Evolutionary conservation across 2,888 invertebrate species (phyloP).

Genomic region (Bugulina stolonifera): DNA sequence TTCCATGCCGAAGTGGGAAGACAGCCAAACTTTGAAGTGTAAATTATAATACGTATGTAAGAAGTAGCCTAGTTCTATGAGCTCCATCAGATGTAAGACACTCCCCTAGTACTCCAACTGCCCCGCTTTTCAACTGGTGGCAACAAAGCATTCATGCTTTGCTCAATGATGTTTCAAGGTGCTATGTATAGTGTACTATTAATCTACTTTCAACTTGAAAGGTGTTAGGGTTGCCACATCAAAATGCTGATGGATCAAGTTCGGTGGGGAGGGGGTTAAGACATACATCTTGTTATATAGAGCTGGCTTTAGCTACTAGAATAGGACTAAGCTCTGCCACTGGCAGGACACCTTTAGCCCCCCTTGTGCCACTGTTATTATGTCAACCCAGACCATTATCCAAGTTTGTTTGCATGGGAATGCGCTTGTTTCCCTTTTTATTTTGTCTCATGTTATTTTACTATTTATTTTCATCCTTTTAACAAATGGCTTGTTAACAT

Average conservation of each 20-base stretch:
- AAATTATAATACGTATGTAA: too few species aligned
- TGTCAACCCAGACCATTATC: conserved; percentile 12
- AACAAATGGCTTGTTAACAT: conserved; percentile 1
- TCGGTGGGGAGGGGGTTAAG: too few species aligned
- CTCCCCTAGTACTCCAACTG: too few species aligned
- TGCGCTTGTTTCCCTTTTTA: neutral
- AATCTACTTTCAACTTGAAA: neutral
- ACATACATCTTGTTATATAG: too few species aligned
- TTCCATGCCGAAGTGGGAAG: conserved; percentile 2
- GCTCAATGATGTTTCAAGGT: conserved; percentile 25
- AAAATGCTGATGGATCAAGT: too few species aligned
- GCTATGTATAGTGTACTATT: conserved; percentile 25
- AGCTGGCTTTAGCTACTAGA: too few species aligned
- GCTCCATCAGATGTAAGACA: too few species aligned
- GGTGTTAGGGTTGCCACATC: too few species aligned
- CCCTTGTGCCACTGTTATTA: conserved; percentile 18
- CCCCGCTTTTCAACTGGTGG: neutral
- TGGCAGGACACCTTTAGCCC: too few species aligned
- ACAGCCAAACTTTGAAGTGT: too few species aligned
- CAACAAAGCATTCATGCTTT: neutral
- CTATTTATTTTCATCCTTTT: conserved; percentile 22
- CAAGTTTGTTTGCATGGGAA: neutral
- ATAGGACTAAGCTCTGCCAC: too few species aligned
- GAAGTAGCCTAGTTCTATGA: too few species aligned
- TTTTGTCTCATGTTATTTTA: neutral